Percentiles rank a stretch among this genome's conserved stretches.
These are phyloP conservation scores for Corythornis madagascariensis DNA, from an alignment of 2,113 vertebrate species.

Conservation along the genomic window DNA sequence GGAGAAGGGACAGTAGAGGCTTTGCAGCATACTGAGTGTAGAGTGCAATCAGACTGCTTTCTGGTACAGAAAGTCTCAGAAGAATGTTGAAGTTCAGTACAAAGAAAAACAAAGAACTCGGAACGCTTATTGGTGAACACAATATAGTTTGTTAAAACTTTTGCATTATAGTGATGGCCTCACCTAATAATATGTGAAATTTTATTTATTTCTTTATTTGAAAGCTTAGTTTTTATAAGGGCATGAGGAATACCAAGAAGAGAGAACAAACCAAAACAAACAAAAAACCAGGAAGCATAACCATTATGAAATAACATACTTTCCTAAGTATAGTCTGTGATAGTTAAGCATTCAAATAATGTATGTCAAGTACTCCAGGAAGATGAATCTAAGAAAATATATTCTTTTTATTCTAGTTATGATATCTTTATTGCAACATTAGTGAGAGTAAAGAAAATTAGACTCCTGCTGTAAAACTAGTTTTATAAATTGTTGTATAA, in stretches of 20 bases:
- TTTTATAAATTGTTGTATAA: not conserved
- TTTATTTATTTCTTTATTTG: not conserved
- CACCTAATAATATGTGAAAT: not conserved
- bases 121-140: not conserved
- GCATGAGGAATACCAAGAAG: not conserved
- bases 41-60: not conserved
- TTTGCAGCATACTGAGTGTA: not conserved
- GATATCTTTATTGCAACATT: not conserved
- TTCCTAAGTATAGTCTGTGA: not conserved
- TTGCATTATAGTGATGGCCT: not conserved
- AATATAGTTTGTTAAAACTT: not conserved
- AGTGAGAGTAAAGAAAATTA: not conserved
- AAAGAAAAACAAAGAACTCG: not conserved
- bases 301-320: not conserved
- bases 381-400: not conserved
- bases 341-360: not conserved
- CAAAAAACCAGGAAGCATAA: accelerated
- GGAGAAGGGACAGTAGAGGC: not conserved
- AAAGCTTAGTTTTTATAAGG: not conserved
- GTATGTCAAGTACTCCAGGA: not conserved
- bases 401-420: not conserved
- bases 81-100: not conserved
- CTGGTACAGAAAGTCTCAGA: not conserved
- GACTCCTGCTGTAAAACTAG: not conserved
- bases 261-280: not conserved